Percentiles rank a stretch among this genome's conserved stretches.
phyloP scores from a whole-genome alignment of 2,113 vertebrate genomes.

The Apus apus region DNA sequence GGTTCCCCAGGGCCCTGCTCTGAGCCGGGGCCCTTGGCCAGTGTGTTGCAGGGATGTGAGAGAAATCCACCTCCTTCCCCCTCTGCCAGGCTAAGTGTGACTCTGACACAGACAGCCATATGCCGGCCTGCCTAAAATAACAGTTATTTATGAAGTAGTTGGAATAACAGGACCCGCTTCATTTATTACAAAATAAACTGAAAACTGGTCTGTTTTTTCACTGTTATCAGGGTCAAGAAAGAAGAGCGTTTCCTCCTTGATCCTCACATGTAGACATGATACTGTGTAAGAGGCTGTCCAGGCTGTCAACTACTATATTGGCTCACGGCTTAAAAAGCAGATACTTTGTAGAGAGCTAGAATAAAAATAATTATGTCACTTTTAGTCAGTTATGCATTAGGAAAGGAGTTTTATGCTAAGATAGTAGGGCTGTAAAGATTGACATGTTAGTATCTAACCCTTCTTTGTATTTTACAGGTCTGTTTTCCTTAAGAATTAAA shows the following conservation, averaged over 20 bases:
- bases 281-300: background rate
- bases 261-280: background rate
- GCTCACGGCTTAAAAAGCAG: background rate
- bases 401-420: background rate
- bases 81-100: rapidly evolving
- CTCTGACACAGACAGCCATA: rapidly evolving
- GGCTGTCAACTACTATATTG: rapidly evolving
- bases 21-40: background rate
- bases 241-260: background rate
- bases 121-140: background rate
- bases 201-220: background rate
- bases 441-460: background rate
- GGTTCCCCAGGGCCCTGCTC: background rate
- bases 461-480: background rate
- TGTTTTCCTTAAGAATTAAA: background rate
- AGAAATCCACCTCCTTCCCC: background rate
- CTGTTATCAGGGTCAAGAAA: background rate
- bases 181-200: background rate
- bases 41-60: rapidly evolving
- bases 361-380: background rate
- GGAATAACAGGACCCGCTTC: background rate
- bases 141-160: background rate
- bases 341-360: background rate
- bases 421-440: background rate
- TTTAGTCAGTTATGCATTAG: background rate